Evolutionary conservation across 2,113 vertebrate genomes (phyloP).

Genomic region (Plectropomus leopardus): DNA sequence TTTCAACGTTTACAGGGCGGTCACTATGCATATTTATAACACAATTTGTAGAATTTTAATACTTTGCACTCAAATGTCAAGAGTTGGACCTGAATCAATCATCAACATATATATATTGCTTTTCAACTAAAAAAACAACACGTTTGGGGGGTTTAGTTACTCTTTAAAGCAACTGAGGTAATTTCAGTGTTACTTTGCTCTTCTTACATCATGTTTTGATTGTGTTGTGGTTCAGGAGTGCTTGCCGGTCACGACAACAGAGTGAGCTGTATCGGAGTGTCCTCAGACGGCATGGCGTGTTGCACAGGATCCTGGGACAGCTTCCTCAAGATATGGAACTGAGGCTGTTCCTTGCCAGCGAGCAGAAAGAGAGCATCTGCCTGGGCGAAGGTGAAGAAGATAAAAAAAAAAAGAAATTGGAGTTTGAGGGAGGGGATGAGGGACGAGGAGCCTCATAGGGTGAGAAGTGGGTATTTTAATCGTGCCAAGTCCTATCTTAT

Average conservation of each 20-base stretch:
- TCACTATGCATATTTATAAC: no score
- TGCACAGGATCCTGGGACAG: constrained; percentile 99
- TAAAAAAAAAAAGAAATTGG: constrained; percentile 38
- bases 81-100: no score
- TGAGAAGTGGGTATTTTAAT: constrained; percentile 69
- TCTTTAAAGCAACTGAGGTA: not conserved
- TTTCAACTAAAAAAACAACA: no score
- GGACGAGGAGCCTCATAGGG: constrained; percentile 37
- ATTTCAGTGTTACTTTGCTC: not conserved
- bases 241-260: constrained; percentile 98
- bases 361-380: constrained; percentile 44
- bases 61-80: no score
- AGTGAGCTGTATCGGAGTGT: constrained; percentile 96
- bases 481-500: constrained; percentile 80
- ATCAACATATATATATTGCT: no score
- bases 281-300: constrained; percentile 94
- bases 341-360: constrained; percentile 46
- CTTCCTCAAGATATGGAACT: constrained; percentile 99
- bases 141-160: no score
- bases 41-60: no score
- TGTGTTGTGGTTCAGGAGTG: constrained; percentile 83
- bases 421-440: constrained; percentile 50
- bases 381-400: constrained; percentile 41
- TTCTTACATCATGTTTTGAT: not conserved
- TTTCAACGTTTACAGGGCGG: no score